Conservation (phyloP, 2,888 invertebrate genomes). For the Shargacucullia verbasci region DNA sequence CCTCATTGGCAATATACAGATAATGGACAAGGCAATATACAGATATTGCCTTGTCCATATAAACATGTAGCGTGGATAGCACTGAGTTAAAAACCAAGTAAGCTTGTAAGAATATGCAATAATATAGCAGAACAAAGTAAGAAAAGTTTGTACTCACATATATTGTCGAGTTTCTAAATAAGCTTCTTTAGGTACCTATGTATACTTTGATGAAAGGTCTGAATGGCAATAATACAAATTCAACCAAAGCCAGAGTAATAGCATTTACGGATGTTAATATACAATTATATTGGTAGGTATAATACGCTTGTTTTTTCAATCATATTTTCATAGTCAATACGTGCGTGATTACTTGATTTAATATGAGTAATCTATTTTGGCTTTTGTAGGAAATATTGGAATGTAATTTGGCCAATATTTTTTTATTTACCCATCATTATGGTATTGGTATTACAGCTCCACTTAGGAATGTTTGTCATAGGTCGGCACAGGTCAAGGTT, state of each 20-base stretch:
- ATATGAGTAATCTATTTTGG: constrained; percentile 36
- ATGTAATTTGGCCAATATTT: constrained; percentile 38
- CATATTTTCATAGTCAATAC: constrained; percentile 39
- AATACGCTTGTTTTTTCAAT: constrained; percentile 22
- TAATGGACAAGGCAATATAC: too few relatives aligned
- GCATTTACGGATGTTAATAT: constrained; percentile 17
- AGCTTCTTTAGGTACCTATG: not conserved
- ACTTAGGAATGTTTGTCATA: constrained; percentile 45
- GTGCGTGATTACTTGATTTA: constrained; percentile 43
- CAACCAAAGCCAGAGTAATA: constrained; percentile 12
- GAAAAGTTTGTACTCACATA: too few relatives aligned
- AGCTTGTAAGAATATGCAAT: too few relatives aligned
- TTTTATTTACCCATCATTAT: constrained; percentile 34
- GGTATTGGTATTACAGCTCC: constrained; percentile 31
- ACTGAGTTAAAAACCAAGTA: too few relatives aligned
- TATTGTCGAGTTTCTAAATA: too few relatives aligned
- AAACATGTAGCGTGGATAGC: too few relatives aligned
- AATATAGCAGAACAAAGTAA: too few relatives aligned
- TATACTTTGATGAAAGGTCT: constrained; percentile 10
- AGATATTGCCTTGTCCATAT: too few relatives aligned
- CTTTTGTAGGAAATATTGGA: constrained; percentile 40
- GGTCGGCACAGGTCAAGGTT: constrained; percentile 47
- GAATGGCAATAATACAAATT: constrained; percentile 32
- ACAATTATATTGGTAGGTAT: constrained; percentile 18
- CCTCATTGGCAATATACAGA: too few relatives aligned